Conservation (phyloP, 2,888 invertebrate species). For the Stenurella melanura region DNA sequence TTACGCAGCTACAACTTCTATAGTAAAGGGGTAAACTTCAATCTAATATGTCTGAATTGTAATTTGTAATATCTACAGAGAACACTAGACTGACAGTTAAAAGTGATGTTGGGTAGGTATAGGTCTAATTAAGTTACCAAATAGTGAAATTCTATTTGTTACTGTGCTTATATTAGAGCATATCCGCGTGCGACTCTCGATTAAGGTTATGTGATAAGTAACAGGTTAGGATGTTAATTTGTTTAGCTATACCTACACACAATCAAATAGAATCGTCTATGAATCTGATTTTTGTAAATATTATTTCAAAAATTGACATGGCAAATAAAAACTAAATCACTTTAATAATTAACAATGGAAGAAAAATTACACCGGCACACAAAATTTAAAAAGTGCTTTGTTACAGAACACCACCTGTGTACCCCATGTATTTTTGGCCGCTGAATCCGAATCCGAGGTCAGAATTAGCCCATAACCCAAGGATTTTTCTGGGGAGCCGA, state of each 20-base stretch:
- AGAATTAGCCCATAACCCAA: no score
- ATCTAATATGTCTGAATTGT: slow-evolving; percentile 52
- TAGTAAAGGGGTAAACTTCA: slow-evolving; percentile 47
- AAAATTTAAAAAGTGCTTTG: no score
- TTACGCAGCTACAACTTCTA: slow-evolving; percentile 34
- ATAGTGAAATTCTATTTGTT: slow-evolving; percentile 33
- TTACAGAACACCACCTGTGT: no score
- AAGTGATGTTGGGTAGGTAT: slow-evolving; percentile 38
- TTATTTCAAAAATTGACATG: no score
- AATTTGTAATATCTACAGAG: slow-evolving; percentile 40
- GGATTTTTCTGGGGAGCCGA: no score
- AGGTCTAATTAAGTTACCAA: slow-evolving; percentile 38
- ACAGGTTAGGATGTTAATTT: slow-evolving; percentile 11
- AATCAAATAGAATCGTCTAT: no score
- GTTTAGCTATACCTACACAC: neutral
- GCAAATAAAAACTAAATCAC: no score
- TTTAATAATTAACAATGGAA: no score
- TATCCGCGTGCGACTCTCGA: neutral
- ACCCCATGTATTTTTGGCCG: no score
- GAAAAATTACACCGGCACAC: no score
- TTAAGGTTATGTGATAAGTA: slow-evolving; percentile 9
- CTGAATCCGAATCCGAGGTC: no score
- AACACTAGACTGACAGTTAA: slow-evolving; percentile 41
- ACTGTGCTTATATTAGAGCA: slow-evolving; percentile 8
- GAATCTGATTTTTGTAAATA: no score